Base-by-base conservation (phyloP, 2,888 invertebrate species). In the Anticlea derivata region DNA sequence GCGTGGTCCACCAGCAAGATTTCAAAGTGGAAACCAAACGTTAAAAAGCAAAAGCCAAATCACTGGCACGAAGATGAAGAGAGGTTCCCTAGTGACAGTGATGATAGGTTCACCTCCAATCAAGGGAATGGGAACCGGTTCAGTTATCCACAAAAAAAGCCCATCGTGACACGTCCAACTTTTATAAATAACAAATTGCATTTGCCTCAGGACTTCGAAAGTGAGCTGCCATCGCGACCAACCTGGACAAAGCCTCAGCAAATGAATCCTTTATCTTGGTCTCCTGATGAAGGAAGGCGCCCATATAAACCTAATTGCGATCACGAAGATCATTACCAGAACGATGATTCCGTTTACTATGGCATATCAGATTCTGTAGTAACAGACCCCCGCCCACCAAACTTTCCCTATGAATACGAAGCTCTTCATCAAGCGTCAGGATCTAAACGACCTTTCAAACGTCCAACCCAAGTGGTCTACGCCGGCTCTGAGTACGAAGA, bases 1-100 rank as follows among this genome's bases (percentile, higher is more conserved):
- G 95, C 95, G 0, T 96, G 95, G 95, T 95, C 95, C 0, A 92
- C 94, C 7, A 95, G 95, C 62, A 95, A 95, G 82, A 94, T 95
- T 57, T 94, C 95, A 1, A 95, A 95, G 77, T 96, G 95, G 96
- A 94, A 95, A 70, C 93, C 94, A 0, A 93, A 93, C 58, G 84
- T 91, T 5, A 92, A 91, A 56, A 86, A 91, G 51, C 91, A 92
- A 68, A 90, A 91, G 64, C 86, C 84, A 10, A 80, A 77, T 64
- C 76, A 83, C 44, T 90, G 87, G 86, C 81, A 79, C 39, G 83
- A 88, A 44, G 81, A 91, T 24, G 80, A 83, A 4, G 77, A 85
- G 35, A 70, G 78, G 55, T 80, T 68, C 55, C 70, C 80, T 26
- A 46, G 50, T 50, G 61, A 60, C 7, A 60, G 60, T 50, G 68